Percentiles rank a stretch among this genome's conserved stretches.
Evolutionary conservation across 2,797 vertebrate genomes (phyloP).

Genomic region (Microctenopoma stevenorrisi): DNA sequence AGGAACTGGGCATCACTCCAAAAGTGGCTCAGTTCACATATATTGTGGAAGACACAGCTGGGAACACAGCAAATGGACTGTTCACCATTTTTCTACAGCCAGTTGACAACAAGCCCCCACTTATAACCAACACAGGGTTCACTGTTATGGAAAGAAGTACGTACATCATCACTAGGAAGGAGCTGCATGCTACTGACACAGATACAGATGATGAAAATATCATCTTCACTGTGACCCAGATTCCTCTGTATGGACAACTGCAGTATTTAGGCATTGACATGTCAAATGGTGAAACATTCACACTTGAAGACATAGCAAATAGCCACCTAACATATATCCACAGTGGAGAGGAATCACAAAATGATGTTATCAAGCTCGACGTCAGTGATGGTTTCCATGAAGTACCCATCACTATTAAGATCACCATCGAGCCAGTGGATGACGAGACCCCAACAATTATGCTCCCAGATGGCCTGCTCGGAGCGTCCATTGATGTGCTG

Average conservation of each 20-base stretch:
- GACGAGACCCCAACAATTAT: constrained; percentile 84
- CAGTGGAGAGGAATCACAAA: constrained; percentile 80
- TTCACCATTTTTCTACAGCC: constrained; percentile 91
- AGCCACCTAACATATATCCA: constrained; percentile 85
- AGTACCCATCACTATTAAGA: constrained; percentile 84
- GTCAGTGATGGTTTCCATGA: constrained; percentile 88
- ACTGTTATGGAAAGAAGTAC: constrained; percentile 82
- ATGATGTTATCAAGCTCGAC: constrained; percentile 84
- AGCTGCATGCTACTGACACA: constrained; percentile 87
- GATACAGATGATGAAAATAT: constrained; percentile 88
- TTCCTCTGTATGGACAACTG: constrained; percentile 83
- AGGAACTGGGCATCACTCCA: constrained; percentile 87
- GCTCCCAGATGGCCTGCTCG: constrained; percentile 79
- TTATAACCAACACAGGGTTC: constrained; percentile 89
- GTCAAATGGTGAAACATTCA: constrained; percentile 86
- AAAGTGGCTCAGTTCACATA: constrained; percentile 90
- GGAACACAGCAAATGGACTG: constrained; percentile 85
- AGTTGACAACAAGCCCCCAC: constrained; percentile 88
- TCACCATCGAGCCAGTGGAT: constrained; percentile 84
- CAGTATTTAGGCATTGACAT: constrained; percentile 83
- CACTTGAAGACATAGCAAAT: constrained; percentile 83
- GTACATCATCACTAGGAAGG: constrained; percentile 84
- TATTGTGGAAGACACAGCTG: constrained; percentile 86
- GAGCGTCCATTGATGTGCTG: constrained; percentile 85
- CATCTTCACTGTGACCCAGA: constrained; percentile 83